Conservation (phyloP, 2,888 invertebrate species). For the Pyrochroa serraticornis region DNA sequence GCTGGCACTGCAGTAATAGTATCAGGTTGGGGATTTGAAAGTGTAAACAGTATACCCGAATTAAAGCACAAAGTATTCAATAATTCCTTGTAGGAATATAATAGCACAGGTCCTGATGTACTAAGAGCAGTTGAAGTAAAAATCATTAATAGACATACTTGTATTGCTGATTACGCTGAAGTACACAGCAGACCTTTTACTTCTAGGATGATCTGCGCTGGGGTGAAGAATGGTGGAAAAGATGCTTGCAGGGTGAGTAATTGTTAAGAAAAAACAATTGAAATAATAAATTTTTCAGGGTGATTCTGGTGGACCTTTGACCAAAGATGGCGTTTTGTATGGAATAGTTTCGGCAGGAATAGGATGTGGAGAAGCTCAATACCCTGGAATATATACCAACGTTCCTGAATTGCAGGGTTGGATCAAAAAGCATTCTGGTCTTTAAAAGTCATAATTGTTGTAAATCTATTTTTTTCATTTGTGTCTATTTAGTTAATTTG, state of each 20-base stretch:
- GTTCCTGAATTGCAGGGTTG: no score
- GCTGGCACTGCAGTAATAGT: not conserved
- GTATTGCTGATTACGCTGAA: not conserved
- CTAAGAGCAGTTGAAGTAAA: not conserved
- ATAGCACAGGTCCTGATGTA: not conserved
- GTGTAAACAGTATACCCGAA: constrained; percentile 2
- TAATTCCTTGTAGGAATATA: not conserved
- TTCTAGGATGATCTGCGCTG: constrained; percentile 8
- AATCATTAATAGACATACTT: not conserved
- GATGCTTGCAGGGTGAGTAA: not conserved
- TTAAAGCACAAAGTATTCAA: not conserved
- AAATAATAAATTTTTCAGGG: not conserved
- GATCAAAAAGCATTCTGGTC: no score
- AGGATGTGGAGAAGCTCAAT: constrained; percentile 13
- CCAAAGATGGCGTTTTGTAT: constrained; percentile 10
- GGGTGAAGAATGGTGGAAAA: not conserved
- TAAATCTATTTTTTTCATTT: no score
- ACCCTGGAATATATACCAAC: constrained; percentile 21
- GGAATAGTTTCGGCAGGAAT: constrained; percentile 20
- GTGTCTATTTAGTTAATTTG: no score
- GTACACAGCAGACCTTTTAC: not conserved
- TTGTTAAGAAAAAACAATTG: no score
- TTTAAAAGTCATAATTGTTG: no score
- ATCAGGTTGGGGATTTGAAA: constrained; percentile 28
- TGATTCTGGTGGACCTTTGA: constrained; percentile 22